Percentiles rank a stretch among this genome's conserved stretches.
These are phyloP conservation scores for Threskiornis aethiopicus DNA, from an alignment of 2,797 vertebrate genomes.

Conservation along the genomic window DNA sequence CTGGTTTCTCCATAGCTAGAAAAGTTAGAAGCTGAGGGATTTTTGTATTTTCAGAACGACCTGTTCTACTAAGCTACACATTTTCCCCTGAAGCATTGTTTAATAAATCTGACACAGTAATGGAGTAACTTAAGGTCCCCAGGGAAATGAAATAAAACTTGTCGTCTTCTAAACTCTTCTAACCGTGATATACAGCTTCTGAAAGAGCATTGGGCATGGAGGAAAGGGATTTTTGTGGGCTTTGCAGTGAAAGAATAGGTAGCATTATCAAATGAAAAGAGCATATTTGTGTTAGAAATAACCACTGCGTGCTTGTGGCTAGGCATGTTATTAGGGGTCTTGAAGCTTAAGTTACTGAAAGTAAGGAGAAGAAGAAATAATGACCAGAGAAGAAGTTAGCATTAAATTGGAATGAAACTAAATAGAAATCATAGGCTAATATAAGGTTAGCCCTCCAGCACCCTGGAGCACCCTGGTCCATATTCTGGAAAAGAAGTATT, in stretches of 20 bases:
- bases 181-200: not conserved
- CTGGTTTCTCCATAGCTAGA: not conserved
- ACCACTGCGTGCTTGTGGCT: fast-evolving
- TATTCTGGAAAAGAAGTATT: not conserved
- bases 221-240: not conserved
- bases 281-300: not conserved
- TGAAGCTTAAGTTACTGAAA: not conserved
- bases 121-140: not conserved
- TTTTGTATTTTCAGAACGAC: not conserved
- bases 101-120: not conserved
- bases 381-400: not conserved
- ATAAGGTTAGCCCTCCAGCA: not conserved
- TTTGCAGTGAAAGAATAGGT: not conserved
- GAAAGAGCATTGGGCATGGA: not conserved
- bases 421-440: not conserved
- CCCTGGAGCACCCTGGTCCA: not conserved
- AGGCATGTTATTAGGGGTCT: not conserved
- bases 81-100: not conserved
- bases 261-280: not conserved
- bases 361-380: not conserved
- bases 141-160: not conserved
- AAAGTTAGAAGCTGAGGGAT: not conserved
- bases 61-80: not conserved
- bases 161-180: not conserved
- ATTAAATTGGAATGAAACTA: not conserved